Evolutionary conservation across 1,140 invertebrate species (phyloP).

Genomic region (Heliconius nattereri): DNA sequence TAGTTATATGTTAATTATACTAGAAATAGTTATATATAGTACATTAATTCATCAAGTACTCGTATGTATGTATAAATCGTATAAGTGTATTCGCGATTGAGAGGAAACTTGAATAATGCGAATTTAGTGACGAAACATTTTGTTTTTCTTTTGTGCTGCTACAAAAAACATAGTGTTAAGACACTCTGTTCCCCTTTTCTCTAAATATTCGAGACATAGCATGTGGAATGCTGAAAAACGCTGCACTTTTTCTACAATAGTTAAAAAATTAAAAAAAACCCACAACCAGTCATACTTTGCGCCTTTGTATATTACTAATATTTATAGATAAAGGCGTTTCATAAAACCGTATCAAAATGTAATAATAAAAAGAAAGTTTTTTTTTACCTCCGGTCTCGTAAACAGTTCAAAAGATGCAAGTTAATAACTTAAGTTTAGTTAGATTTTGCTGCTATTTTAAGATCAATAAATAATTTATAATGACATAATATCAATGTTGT

Average conservation of each 20-base stretch:
- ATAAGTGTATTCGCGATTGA: neutral
- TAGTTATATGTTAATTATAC: slow-evolving; percentile 26
- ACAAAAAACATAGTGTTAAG: no score
- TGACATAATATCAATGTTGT: neutral
- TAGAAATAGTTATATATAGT: slow-evolving; percentile 1
- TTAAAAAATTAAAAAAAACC: no score
- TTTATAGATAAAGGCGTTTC: neutral
- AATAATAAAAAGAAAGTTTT: neutral
- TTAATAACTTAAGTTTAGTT: neutral
- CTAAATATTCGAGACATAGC: no score
- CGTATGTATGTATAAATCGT: neutral
- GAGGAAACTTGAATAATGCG: neutral
- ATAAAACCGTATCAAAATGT: neutral
- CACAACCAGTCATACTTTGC: no score
- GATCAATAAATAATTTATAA: neutral
- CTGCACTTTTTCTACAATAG: no score
- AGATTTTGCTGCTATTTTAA: neutral
- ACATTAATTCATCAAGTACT: neutral
- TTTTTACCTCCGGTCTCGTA: neutral
- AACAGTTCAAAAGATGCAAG: neutral
- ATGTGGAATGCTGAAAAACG: no score
- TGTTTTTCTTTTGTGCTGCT: no score
- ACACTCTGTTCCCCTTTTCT: no score
- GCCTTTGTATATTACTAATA: neutral
- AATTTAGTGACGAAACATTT: no score